phyloP scores from a whole-genome alignment of 2,113 vertebrate genomes.

The Ariopsis seemanni region DNA sequence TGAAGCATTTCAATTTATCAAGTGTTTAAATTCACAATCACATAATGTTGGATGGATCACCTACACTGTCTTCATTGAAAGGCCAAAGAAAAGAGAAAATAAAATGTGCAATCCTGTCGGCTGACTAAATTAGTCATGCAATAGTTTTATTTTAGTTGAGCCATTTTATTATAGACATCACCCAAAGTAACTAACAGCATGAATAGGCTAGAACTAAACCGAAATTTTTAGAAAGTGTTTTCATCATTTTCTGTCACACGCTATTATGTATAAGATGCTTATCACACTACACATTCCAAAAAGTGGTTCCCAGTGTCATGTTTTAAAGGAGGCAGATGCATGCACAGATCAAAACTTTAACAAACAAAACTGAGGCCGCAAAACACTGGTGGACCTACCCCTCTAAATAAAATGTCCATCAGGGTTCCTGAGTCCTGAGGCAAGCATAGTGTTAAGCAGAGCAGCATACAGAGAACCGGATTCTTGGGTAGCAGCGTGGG shows the following conservation, averaged over 20 bases:
- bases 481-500: too few relatives aligned
- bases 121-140: background rate
- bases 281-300: background rate
- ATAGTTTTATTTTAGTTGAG: background rate
- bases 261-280: background rate
- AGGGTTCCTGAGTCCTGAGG: too few relatives aligned
- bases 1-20: background rate
- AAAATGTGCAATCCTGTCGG: background rate
- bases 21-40: background rate
- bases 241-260: background rate
- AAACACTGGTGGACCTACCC: too few relatives aligned
- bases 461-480: too few relatives aligned
- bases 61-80: background rate
- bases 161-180: too few relatives aligned
- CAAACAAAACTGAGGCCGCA: too few relatives aligned
- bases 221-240: background rate
- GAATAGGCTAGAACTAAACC: background rate
- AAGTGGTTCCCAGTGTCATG: too few relatives aligned
- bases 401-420: too few relatives aligned
- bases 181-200: background rate
- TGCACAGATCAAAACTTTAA: too few relatives aligned
- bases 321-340: too few relatives aligned
- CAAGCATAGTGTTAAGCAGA: too few relatives aligned
- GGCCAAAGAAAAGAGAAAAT: background rate
- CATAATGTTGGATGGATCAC: background rate